phyloP scores from a whole-genome alignment of 1,140 invertebrate genomes.

The Pararge aegeria region DNA sequence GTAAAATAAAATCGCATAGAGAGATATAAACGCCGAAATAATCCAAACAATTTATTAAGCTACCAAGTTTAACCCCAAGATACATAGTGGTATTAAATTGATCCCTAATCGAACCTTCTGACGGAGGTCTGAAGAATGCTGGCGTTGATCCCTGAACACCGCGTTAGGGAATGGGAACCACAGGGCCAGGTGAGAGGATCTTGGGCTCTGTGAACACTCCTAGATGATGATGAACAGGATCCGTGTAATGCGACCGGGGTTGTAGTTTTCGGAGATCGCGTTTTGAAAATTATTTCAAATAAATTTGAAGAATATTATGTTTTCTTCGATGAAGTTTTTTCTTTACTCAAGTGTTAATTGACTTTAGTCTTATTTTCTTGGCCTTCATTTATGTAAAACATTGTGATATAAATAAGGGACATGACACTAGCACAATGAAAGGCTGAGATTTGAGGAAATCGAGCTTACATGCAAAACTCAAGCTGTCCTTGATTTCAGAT shows the following conservation, averaged over 20 bases:
- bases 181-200: constrained; percentile 74
- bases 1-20: constrained; percentile 1
- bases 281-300: background rate
- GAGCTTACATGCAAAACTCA: constrained; percentile 39
- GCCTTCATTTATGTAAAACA: constrained; percentile 11
- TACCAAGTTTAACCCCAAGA: constrained; percentile 30
- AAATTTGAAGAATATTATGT: background rate
- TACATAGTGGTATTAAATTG: constrained; percentile 12
- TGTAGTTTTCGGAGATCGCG: background rate
- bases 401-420: constrained; percentile 11
- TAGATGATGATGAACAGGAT: constrained; percentile 33
- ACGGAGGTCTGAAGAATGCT: constrained; percentile 70
- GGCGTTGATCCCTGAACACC: constrained; percentile 74
- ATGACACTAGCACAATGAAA: constrained; percentile 29
- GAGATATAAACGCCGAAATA: constrained; percentile 26
- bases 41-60: constrained; percentile 24
- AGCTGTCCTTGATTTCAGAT: constrained; percentile 39
- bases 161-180: constrained; percentile 81
- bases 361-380: constrained; percentile 23
- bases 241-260: background rate
- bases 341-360: background rate
- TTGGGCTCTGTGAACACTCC: constrained; percentile 74
- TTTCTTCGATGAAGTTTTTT: background rate
- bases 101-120: constrained; percentile 66
- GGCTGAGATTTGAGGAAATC: constrained; percentile 11